A percentile compares a stretch with the other conserved stretches of the same genome.
These are phyloP conservation scores for Candoia aspera DNA, from an alignment of 2,113 vertebrate genomes.

Conservation along the genomic window DNA sequence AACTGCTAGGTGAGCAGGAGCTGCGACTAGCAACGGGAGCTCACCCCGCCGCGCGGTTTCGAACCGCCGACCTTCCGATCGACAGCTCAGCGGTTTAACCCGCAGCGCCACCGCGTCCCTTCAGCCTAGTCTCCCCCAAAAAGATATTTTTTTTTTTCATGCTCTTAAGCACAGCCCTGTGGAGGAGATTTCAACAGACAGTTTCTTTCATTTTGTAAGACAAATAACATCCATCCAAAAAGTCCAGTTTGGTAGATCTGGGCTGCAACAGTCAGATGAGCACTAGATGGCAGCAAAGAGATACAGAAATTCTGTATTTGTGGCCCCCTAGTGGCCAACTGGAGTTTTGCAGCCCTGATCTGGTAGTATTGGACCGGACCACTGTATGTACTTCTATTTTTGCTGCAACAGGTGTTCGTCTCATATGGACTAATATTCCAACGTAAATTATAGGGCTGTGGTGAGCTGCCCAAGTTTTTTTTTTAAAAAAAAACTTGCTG, in stretches of 20 bases:
- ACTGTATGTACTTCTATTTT: background rate
- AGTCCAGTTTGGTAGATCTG: background rate
- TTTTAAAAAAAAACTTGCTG: background rate
- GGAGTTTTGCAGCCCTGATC: background rate
- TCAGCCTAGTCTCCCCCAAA: background rate
- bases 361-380: background rate
- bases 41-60: no score
- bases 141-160: background rate
- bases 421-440: background rate
- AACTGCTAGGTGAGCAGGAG: no score
- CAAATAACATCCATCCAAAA: background rate
- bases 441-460: background rate
- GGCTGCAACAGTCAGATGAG: background rate
- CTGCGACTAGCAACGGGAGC: no score
- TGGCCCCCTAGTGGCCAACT: background rate
- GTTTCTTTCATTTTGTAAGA: background rate
- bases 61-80: no score
- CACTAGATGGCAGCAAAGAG: background rate
- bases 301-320: background rate
- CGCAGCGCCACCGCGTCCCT: no score
- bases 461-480: background rate
- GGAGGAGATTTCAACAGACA: background rate
- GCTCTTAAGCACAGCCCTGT: background rate
- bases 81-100: no score
- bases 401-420: background rate